A percentile compares a stretch with the other conserved stretches of the same genome.
phyloP scores from a whole-genome alignment of 2,888 invertebrate genomes.

The Teleiodes luculella region DNA sequence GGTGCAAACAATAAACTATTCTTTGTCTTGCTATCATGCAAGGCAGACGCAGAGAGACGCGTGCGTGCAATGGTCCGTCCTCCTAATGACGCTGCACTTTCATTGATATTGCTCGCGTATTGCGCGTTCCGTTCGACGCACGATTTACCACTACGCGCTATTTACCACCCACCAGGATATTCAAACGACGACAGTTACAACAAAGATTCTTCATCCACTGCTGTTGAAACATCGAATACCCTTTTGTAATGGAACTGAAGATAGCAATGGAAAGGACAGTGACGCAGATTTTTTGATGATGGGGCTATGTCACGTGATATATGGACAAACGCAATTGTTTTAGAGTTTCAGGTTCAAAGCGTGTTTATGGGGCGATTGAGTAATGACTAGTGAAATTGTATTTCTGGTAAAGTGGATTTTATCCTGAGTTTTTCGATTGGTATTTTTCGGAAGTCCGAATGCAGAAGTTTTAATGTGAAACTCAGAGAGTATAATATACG shows the following conservation, averaged over 20 bases:
- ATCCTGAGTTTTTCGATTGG: no score
- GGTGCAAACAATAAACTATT: conserved; percentile 18
- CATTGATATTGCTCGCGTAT: conserved; percentile 55
- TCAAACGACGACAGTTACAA: background rate
- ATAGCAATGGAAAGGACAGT: background rate
- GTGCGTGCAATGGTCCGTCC: conserved; percentile 56
- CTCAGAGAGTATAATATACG: no score
- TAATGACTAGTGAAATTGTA: conserved; percentile 11
- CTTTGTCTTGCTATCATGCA: conserved; percentile 28
- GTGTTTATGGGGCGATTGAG: conserved; percentile 2
- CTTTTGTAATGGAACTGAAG: no score
- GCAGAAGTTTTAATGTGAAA: no score
- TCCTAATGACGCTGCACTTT: conserved; percentile 58
- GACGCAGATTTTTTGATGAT: background rate
- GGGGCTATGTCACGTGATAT: conserved; percentile 7
- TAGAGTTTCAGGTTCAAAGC: conserved; percentile 7
- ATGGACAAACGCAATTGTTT: conserved; percentile 11
- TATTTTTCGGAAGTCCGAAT: no score
- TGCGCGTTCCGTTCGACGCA: conserved; percentile 46
- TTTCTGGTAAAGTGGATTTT: conserved; percentile 3
- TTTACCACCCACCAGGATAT: conserved; percentile 45
- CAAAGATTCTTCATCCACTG: background rate
- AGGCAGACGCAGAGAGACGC: conserved; percentile 33
- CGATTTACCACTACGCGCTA: conserved; percentile 73
- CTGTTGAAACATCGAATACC: background rate